Evolutionary conservation across 2,797 vertebrate genomes (phyloP), one percentile per base, ranked within the genome.

Genomic region (Hybognathus amarus): DNA sequence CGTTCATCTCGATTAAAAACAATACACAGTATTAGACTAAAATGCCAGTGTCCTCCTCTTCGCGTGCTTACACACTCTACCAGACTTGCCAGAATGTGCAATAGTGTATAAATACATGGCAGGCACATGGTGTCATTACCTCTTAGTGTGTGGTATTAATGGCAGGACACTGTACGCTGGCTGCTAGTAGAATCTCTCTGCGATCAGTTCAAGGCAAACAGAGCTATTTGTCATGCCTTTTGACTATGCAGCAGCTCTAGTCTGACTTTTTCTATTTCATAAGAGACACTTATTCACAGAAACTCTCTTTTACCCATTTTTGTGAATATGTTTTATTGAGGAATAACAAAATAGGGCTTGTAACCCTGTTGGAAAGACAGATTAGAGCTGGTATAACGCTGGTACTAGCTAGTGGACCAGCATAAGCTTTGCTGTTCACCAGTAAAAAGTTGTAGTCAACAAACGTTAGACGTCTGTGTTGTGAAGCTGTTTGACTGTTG

Each of bases 181-280:
- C 7, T n/a, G 40, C 59, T 77, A 64, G 40, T 47, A 63, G 42
- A 45, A 18, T 80, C 66, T 79, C 71, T 76, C 70, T 75, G 64
- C 27, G 77, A 77, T 64, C 50, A 40, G 45, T 54, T 74, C 36
- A 40, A 79, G 52, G 86, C 89, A 86, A 85, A 86, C 83, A 88
- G 85, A 90, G 88, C 82, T 84, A 88, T 87, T 91, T 85, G 86
- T 90, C 88, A 87, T 66, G 89, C 89, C 91, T 92, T 91, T 91
- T 30, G 90, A 91, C 92, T 94, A 93, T 93, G 92, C 92, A 93
- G 91, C 88, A 88, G 90, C 88, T 91, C 85, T 77, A 79, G 78
- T 56, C 69, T 73, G 54, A 70, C 66, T 78, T 81, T 77, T 47
- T 61, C 36, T 67, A 50, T 73, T 30, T 64, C 64, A 30, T 47